phyloP scores from a whole-genome alignment of 2,113 vertebrate species.

The Urocolius indicus region DNA sequence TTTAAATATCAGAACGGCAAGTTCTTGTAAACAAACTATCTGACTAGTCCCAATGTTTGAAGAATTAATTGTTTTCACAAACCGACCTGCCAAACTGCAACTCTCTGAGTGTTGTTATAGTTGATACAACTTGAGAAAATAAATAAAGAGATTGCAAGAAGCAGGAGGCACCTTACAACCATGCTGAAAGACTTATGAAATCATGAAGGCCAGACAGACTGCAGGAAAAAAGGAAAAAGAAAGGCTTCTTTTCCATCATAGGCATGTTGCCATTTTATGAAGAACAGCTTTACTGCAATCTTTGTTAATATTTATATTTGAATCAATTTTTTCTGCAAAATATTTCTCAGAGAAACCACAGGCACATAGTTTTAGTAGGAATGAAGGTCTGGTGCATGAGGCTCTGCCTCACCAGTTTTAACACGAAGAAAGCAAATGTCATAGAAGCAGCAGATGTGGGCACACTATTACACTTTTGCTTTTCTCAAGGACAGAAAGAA shows the following conservation, averaged over 20 bases:
- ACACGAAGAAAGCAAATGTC: background rate
- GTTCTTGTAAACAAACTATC: slow-evolving; percentile 43
- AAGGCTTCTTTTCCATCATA: background rate
- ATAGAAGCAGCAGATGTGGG: background rate
- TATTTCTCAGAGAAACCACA: slow-evolving; percentile 36
- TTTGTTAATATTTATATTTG: slow-evolving; percentile 22
- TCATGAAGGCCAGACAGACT: background rate
- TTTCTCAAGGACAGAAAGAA: background rate
- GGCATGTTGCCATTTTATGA: background rate
- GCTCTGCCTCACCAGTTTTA: background rate
- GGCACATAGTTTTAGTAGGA: background rate
- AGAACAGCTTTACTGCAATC: background rate
- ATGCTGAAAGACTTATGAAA: background rate
- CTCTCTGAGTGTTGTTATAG: background rate
- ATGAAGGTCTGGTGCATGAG: background rate
- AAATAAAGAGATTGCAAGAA: background rate
- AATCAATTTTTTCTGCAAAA: background rate
- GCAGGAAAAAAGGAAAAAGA: background rate
- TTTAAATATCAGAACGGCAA: slow-evolving; percentile 11
- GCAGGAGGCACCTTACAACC: background rate
- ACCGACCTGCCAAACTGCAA: background rate
- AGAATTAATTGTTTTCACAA: slow-evolving; percentile 27
- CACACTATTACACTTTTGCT: background rate
- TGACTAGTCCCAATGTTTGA: background rate
- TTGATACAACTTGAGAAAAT: background rate